Evolutionary conservation across 2,797 vertebrate species (phyloP).

Genomic region (Tapera naevia): DNA sequence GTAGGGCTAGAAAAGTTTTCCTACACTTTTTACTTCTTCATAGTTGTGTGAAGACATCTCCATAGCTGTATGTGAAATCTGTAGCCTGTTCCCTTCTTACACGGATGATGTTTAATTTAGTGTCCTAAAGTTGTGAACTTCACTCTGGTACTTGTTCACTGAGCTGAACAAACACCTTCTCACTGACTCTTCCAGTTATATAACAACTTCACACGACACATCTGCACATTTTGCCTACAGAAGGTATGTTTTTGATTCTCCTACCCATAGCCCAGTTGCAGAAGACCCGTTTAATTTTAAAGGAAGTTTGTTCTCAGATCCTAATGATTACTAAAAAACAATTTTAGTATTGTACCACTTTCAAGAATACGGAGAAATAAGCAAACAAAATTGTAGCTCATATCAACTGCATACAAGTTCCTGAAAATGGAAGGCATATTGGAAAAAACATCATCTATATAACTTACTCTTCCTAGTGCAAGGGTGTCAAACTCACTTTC

Average conservation of each 20-base stretch:
- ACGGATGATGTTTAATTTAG: conserved; percentile 30
- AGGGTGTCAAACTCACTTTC: too few relatives aligned
- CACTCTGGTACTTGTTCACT: background rate
- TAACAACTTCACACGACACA: background rate
- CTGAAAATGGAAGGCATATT: background rate
- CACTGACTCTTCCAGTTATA: background rate
- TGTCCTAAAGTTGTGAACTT: conserved; percentile 5
- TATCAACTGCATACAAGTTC: background rate
- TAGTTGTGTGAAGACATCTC: background rate
- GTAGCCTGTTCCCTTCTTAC: background rate
- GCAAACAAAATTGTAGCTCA: background rate
- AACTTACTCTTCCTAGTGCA: too few relatives aligned
- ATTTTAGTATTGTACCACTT: background rate
- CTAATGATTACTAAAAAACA: too few relatives aligned
- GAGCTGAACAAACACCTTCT: conserved; percentile 17
- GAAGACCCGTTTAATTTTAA: background rate
- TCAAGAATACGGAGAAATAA: background rate
- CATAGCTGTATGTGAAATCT: background rate
- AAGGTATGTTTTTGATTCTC: background rate
- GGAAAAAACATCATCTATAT: background rate
- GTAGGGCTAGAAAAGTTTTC: background rate
- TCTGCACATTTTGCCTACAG: conserved; percentile 8
- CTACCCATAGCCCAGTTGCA: background rate
- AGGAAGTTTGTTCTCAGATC: background rate
- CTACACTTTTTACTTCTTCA: background rate